Evolutionary conservation across 2,797 vertebrate genomes (phyloP).

Genomic region (Danio albolineatus): DNA sequence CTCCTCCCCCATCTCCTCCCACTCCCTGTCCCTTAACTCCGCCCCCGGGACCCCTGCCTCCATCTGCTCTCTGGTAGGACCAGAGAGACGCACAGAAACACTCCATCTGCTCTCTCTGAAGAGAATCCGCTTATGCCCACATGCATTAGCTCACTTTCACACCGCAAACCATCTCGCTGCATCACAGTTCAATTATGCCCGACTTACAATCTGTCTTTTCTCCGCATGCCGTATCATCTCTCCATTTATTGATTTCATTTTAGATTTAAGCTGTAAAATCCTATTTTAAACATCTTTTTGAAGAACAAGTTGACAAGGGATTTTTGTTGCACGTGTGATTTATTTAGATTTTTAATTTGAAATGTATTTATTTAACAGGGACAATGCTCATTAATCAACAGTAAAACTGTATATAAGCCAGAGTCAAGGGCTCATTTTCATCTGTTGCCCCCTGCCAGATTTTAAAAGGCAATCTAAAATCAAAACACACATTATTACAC

Average conservation of each 20-base stretch:
- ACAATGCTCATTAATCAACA: no score
- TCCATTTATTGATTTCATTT: neutral
- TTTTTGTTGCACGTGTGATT: no score
- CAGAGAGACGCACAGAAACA: constrained; percentile 30
- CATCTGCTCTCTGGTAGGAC: constrained; percentile 84
- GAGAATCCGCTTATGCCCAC: neutral
- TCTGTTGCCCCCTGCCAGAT: no score
- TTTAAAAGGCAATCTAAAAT: no score
- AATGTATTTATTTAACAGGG: no score
- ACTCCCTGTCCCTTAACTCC: constrained; percentile 79
- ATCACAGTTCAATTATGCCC: constrained; percentile 6
- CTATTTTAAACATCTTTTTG: no score
- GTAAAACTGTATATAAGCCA: no score
- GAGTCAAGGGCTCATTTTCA: no score
- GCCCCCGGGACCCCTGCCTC: constrained; percentile 80
- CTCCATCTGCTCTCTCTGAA: constrained; percentile 21
- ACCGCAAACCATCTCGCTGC: neutral
- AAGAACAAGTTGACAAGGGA: no score
- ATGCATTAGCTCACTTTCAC: constrained; percentile 15
- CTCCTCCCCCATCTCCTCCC: constrained; percentile 78
- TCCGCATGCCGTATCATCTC: constrained; percentile 4
- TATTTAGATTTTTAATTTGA: no score
- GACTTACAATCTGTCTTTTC: constrained; percentile 4
- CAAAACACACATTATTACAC: no score
- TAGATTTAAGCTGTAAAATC: no score